Evolutionary conservation across 1,140 invertebrate genomes (phyloP).

Genomic region (Caenorhabditis briggsae): DNA sequence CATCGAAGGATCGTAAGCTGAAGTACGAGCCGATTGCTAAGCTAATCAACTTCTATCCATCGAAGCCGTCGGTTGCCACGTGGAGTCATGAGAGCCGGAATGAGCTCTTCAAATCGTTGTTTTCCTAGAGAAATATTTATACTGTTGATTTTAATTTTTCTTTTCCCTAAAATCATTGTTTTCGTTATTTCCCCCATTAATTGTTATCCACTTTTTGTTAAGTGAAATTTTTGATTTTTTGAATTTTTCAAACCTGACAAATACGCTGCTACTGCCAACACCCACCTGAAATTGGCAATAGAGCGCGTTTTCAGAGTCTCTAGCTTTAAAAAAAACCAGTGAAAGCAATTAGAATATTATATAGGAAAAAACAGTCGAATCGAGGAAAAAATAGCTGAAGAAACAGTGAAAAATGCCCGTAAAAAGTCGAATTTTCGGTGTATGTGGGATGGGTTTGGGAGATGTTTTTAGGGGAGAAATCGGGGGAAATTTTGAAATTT

Average conservation of each 20-base stretch:
- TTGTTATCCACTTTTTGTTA: not conserved
- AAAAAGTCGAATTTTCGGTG: not conserved
- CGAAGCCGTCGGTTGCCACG: slow-evolving; percentile 69
- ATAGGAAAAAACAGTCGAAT: not conserved
- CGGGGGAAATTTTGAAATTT: too few species aligned
- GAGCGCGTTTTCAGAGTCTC: too few species aligned
- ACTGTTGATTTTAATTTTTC: not conserved
- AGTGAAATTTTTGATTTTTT: not conserved
- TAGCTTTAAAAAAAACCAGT: too few species aligned
- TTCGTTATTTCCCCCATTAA: not conserved
- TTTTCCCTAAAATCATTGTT: not conserved
- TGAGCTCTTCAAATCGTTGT: slow-evolving; percentile 77
- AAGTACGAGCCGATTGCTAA: slow-evolving; percentile 91
- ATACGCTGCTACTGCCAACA: too few species aligned
- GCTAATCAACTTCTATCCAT: slow-evolving; percentile 85
- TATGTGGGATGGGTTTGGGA: too few species aligned
- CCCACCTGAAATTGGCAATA: too few species aligned
- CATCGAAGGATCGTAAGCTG: slow-evolving; percentile 84
- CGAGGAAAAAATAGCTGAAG: not conserved
- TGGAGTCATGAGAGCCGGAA: slow-evolving; percentile 74
- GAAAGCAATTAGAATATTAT: not conserved
- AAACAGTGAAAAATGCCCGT: not conserved
- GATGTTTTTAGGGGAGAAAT: too few species aligned
- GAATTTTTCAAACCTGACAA: too few species aligned
- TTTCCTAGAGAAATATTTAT: slow-evolving; percentile 52